Base-by-base conservation (phyloP, 1,140 invertebrate species). In the Drosophila kepulauana region DNA sequence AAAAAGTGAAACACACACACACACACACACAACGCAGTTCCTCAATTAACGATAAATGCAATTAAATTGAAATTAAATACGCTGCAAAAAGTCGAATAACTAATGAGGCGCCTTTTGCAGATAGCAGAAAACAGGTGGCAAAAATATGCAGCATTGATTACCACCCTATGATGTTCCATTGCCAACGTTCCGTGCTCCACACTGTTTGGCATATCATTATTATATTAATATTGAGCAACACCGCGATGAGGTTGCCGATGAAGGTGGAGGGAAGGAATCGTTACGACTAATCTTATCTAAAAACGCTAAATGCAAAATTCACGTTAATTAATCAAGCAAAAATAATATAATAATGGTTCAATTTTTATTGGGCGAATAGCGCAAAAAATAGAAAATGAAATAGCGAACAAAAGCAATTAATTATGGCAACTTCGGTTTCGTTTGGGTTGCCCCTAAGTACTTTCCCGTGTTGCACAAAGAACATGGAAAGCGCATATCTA, bases 271-370 rank as follows among this genome's bases (percentile, higher is more conserved):
- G 20, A 25, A 25, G 3, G 20, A 25, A 25, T 15, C 11, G 30
- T 7, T 49, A 45, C 20, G 5, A 38, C 35, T 35, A 66, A 56
- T 69, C 72, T 75, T 75, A 75, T 75, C 68, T 43, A 13, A 15
- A 46, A 49, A 15, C 54, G 52, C 48, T 28, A 48, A 68, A 68
- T 68, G 48, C 56, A 74, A 13, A 74, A 68, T 61, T 48, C 51
- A 33, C 41, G 16, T 68, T 68, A 68, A 74, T 68, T 74, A 61
- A 74, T 74, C 56, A 74, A 56, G 41, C n/a, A 61, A 51, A 46
- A 54, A 52, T 20, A 63, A 30, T 46, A 28, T 16, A 33, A 45
- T 33, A 54, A 43, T 46, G 38, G 43, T 56, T 43, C 41, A 43
- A 33, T 30, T 28, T n/a, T 33, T 30, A 54, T 54, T 28, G 13